Evolutionary conservation across 2,797 vertebrate genomes (phyloP).

Genomic region (Channa striata): DNA sequence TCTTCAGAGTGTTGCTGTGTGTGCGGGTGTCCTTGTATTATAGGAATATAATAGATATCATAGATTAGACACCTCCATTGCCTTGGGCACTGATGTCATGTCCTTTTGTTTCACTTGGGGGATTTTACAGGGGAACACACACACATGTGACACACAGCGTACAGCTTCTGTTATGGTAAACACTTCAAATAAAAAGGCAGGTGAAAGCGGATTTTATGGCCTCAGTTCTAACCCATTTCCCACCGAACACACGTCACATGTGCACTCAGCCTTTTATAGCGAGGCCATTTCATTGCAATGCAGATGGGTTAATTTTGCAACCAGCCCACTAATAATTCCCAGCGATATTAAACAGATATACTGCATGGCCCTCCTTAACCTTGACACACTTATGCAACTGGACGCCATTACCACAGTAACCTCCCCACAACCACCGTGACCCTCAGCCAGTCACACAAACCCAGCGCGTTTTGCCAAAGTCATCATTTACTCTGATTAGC

Average conservation of each 20-base stretch:
- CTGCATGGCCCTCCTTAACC: constrained; percentile 31
- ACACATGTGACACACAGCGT: not conserved
- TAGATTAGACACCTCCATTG: constrained; percentile 11
- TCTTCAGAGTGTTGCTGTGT: not conserved
- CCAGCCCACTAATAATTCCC: constrained; percentile 43
- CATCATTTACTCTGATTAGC: constrained; percentile 64
- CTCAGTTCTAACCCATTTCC: not conserved
- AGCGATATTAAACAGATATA: constrained; percentile 35
- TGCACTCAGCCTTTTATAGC: constrained; percentile 29
- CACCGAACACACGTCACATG: constrained; percentile 10
- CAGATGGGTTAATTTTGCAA: constrained; percentile 30
- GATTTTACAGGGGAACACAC: not conserved
- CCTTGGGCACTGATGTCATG: not conserved
- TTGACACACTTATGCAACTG: not conserved
- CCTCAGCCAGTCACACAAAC: constrained; percentile 11
- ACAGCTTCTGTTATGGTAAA: constrained; percentile 5
- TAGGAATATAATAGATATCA: constrained; percentile 6
- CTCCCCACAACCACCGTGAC: not conserved
- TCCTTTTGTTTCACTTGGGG: not conserved
- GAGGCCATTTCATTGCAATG: constrained; percentile 26
- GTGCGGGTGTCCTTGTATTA: constrained; percentile 10
- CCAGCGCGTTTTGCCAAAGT: constrained; percentile 54
- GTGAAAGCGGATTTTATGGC: constrained; percentile 29
- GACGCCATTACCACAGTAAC: constrained; percentile 16
- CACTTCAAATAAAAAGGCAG: constrained; percentile 16